These are phyloP conservation scores for Drosophila insularis DNA, from an alignment of 1,140 invertebrate species.

Conservation along the genomic window DNA sequence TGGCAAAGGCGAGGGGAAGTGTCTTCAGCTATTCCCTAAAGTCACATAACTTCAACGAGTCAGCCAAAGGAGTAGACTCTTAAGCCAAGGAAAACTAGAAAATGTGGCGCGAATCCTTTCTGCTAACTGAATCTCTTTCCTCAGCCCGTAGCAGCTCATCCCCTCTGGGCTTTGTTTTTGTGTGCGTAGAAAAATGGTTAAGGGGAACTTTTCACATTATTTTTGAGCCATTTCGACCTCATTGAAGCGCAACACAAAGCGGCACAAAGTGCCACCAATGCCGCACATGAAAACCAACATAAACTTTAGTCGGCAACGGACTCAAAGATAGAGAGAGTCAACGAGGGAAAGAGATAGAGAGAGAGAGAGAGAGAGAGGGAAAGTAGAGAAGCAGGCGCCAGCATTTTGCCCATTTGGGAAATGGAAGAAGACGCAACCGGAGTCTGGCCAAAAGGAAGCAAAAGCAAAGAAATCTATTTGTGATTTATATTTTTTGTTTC, in stretches of 20 bases:
- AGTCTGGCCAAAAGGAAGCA: slow-evolving; percentile 33
- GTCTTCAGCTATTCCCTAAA: slow-evolving; percentile 69
- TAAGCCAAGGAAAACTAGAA: slow-evolving; percentile 56
- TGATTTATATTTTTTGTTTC: slow-evolving; percentile 65
- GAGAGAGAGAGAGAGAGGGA: not conserved
- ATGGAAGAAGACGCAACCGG: slow-evolving; percentile 43
- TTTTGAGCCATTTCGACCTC: slow-evolving; percentile 81
- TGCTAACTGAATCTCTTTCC: slow-evolving; percentile 20
- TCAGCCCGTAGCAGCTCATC: not conserved
- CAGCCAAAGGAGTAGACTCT: slow-evolving; percentile 64
- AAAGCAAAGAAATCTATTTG: slow-evolving; percentile 73
- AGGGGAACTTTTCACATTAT: slow-evolving; percentile 79
- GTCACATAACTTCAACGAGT: slow-evolving; percentile 72
- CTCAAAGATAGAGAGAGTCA: not conserved
- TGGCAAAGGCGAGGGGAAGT: slow-evolving; percentile 19
- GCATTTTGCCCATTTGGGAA: slow-evolving; percentile 47
- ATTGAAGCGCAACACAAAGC: slow-evolving; percentile 80
- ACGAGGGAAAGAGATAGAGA: not conserved
- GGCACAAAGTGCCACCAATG: slow-evolving; percentile 73
- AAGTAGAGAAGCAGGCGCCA: slow-evolving; percentile 43
- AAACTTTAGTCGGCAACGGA: slow-evolving; percentile 40
- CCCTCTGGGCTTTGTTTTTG: slow-evolving; percentile 49
- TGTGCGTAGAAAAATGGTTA: slow-evolving; percentile 72
- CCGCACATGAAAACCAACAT: slow-evolving; percentile 56
- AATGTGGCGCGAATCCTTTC: slow-evolving; percentile 66